Base-by-base conservation (phyloP, 2,888 invertebrate genomes). In the Spisula solida region DNA sequence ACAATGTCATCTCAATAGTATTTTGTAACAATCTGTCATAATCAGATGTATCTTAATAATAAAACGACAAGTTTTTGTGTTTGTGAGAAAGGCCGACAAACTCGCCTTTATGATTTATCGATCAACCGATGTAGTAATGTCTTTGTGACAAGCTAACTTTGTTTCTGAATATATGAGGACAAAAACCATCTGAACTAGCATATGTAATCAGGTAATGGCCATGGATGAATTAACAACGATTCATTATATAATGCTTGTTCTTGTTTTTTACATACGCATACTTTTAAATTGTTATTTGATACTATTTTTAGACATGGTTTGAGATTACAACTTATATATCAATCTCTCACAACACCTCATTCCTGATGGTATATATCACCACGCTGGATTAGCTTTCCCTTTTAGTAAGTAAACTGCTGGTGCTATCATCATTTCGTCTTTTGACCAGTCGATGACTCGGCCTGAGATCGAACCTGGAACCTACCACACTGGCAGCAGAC, bases 31-130 rank as follows among this genome's bases (percentile, higher is more conserved):
- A 75, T 75, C 75, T 75, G 75, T 75, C 75, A 34, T n/a, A 75
- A 75, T 75, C 75, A 75, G 75, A 34, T 75, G 31, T 75, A 75
- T 75, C 75, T 75, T 34, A 75, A 75, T 75, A 75, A 75, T 75
- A 75, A 75, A 75, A 75, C 5, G 75, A 75, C 75, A 18, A 18
- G 31, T 75, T 75, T 70, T 34, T 75, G 75, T 75, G 75, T 34
- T 75, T 75, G 75, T 75, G 34, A 34, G 18, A 34, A 75, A 31
- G 31, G 16, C n/a, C 34, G 75, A 75, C 75, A 75, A 66, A 31
- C 16, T 75, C 25, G 31, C 34, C 18, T 31, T 75, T 75, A 75
- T 31, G 75, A 75, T 31, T 14, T 31, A 75, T 75, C 34, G 75
- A 75, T 75, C 34, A 34, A 75, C 4, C 31, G 75, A 75, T 75